Percentiles rank a stretch among this genome's conserved stretches.
Evolutionary conservation across 2,888 invertebrate species (phyloP).

Genomic region (Brenthis ino): DNA sequence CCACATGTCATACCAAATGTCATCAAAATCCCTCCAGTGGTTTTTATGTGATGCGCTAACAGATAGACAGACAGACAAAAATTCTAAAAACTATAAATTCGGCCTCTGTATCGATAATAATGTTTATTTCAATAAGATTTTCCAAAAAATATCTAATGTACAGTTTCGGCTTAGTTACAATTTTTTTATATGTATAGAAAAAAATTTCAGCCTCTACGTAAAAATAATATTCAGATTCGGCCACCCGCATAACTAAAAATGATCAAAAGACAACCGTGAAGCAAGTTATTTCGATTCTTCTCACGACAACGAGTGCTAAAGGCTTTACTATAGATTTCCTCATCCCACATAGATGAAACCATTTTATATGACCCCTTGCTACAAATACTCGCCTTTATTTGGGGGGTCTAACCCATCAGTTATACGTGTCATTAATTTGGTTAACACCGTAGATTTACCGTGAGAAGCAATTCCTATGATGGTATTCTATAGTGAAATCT

Average conservation of each 20-base stretch:
- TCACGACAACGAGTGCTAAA: slow-evolving; percentile 51
- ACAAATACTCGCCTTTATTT: not conserved
- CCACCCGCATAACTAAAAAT: slow-evolving; percentile 28
- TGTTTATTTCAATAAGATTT: no score
- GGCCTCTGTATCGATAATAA: no score
- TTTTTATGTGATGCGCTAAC: no score
- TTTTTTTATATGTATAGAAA: no score
- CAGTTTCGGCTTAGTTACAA: no score
- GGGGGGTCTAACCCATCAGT: slow-evolving; percentile 30
- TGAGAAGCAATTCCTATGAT: slow-evolving; percentile 57
- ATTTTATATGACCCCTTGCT: slow-evolving; percentile 1
- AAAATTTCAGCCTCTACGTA: not conserved
- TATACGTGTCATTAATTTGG: slow-evolving; percentile 66
- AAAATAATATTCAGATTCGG: slow-evolving; percentile 7
- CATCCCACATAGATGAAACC: slow-evolving; percentile 45
- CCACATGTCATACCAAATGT: no score
- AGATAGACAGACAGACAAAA: no score
- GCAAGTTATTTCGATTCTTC: slow-evolving; percentile 40
- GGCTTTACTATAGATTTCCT: slow-evolving; percentile 47
- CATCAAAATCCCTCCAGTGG: no score
- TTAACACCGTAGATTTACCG: slow-evolving; percentile 71
- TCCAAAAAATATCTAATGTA: no score
- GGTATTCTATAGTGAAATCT: slow-evolving; percentile 35
- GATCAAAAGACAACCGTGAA: slow-evolving; percentile 35
- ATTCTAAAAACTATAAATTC: no score